These are phyloP conservation scores for Equus quagga DNA, from an alignment of 2,113 vertebrate genomes.

Conservation along the genomic window DNA sequence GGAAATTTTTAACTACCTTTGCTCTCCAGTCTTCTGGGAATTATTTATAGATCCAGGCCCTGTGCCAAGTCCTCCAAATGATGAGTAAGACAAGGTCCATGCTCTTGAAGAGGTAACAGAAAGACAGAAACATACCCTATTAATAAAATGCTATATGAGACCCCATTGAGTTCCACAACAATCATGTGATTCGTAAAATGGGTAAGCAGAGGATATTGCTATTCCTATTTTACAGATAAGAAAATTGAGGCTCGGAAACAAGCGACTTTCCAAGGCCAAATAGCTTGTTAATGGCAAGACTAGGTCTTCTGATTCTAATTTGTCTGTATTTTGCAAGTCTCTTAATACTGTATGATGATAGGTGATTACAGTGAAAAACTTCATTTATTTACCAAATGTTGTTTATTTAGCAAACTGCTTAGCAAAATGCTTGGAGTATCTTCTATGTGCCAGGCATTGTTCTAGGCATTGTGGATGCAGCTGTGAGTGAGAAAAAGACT, in stretches of 20 bases:
- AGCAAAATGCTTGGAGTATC: not conserved
- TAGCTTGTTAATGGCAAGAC: not conserved
- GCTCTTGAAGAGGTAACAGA: conserved; percentile 16
- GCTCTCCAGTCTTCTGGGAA: conserved; percentile 42
- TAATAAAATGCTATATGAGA: not conserved
- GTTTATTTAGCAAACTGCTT: not conserved
- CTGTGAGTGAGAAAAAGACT: not conserved
- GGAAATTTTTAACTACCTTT: conserved; percentile 30
- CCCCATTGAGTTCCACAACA: not conserved
- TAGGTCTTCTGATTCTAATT: not conserved
- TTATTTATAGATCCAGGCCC: conserved; percentile 51
- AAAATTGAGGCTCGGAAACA: not conserved
- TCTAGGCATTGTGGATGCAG: not conserved
- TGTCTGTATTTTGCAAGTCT: not conserved
- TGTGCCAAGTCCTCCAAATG: not conserved
- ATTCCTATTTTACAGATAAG: conserved; percentile 8
- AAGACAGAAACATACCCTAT: not conserved
- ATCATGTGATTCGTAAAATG: not conserved
- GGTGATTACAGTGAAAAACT: not conserved
- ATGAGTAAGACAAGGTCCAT: not conserved
- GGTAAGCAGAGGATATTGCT: not conserved
- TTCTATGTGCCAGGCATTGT: not conserved
- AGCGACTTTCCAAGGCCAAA: not conserved
- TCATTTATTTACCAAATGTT: not conserved
- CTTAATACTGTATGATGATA: not conserved